Evolutionary conservation across 2,113 vertebrate genomes (phyloP).

Genomic region (Ciconia boyciana): DNA sequence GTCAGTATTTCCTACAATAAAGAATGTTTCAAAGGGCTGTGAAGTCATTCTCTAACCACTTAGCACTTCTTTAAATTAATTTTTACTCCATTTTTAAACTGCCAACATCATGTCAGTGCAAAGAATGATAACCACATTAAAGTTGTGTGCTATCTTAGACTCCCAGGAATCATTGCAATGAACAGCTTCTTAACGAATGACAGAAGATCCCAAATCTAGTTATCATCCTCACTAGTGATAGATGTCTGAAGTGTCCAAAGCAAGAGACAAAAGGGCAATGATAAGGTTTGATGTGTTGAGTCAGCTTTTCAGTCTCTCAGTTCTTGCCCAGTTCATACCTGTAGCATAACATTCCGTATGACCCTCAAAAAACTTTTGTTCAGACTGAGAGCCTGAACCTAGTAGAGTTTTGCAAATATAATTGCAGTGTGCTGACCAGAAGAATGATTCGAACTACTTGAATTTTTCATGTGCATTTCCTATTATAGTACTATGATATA

Average conservation of each 20-base stretch:
- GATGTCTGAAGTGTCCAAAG: background rate
- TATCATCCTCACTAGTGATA: background rate
- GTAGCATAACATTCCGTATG: background rate
- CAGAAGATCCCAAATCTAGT: background rate
- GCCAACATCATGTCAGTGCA: background rate
- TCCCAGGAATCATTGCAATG: background rate
- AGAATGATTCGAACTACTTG: background rate
- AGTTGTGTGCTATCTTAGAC: background rate
- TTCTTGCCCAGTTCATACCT: background rate
- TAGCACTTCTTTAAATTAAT: background rate
- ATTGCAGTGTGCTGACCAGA: background rate
- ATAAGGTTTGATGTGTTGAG: background rate
- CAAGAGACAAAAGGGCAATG: background rate
- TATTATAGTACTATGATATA: background rate
- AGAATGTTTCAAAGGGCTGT: background rate
- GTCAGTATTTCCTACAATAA: background rate
- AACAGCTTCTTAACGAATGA: background rate
- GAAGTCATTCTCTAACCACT: background rate
- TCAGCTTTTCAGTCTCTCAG: background rate
- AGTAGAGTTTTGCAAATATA: background rate
- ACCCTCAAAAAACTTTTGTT: background rate
- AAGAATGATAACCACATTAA: background rate
- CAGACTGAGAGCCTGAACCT: background rate
- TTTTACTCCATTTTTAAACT: background rate
- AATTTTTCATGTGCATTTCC: background rate